These are phyloP conservation scores for Lordiphosa stackelbergi DNA, from an alignment of 1,140 invertebrate genomes.

Conservation along the genomic window DNA sequence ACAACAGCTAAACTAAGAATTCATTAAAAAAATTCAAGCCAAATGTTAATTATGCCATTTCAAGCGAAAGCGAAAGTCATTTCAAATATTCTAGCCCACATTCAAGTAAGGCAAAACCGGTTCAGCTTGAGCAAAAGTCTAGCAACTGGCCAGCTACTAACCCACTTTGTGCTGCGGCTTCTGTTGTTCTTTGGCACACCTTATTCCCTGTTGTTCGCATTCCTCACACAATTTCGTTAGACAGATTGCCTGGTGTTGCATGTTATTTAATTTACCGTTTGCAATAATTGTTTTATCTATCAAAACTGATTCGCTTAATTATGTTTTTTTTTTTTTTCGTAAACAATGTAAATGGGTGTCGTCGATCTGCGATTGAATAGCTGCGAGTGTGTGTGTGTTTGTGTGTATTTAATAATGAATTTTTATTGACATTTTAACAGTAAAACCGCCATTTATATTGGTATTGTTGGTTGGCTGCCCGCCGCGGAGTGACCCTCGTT, in stretches of 20 bases:
- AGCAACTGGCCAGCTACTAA: conserved; percentile 37
- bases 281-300: conserved; percentile 72
- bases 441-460: conserved; percentile 69
- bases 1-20: neutral
- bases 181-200: conserved; percentile 45
- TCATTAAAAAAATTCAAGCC: neutral
- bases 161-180: conserved; percentile 34
- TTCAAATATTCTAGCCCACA: conserved; percentile 36
- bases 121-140: conserved; percentile 18
- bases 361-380: neutral
- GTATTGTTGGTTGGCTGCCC: conserved; percentile 62
- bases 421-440: conserved; percentile 74
- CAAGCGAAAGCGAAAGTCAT: conserved; percentile 49
- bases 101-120: conserved; percentile 38
- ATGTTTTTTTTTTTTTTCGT: conserved; percentile 32
- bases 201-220: conserved; percentile 6
- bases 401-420: conserved; percentile 63
- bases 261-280: conserved; percentile 65
- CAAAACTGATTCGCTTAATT: conserved; percentile 57
- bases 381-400: conserved; percentile 23
- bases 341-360: conserved; percentile 32
- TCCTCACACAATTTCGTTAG: conserved; percentile 43
- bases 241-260: conserved; percentile 56
- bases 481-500: conserved; percentile 38
- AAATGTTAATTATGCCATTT: conserved; percentile 35